Evolutionary conservation across 2,888 invertebrate genomes (phyloP), one percentile per base, ranked within the genome.

Genomic region (Ichneumon xanthorius): DNA sequence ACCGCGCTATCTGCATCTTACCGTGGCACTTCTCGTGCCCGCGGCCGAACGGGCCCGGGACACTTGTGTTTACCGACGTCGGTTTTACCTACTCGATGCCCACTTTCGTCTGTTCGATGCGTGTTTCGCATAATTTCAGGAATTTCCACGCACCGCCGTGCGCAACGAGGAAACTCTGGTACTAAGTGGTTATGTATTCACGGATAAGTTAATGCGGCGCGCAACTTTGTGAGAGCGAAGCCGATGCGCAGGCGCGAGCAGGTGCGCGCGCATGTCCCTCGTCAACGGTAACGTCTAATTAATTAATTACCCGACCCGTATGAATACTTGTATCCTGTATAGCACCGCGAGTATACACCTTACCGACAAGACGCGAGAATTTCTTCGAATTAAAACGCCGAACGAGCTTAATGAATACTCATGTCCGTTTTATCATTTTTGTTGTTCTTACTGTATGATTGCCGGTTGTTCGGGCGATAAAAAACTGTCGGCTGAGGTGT

Each of bases 271-370:
- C 75, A 71, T 82, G 68, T 76, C 67, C 76, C 77, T 82, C 79
- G 80, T 82, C 82, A 80, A 71, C 65, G 72, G 80, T 67, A 68
- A 40, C 82, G 76, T 82, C 71, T 85, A 85, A 85, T 85, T 85
- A 85, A 85, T 85, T 82, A 82, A 80, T 85, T 85, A 85, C 82
- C 55, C 53, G 65, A 65, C 80, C 76, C 50, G 80, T 77, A 85
- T 76, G 82, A 76, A 80, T 71, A 80, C 76, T 16, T 61, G 71
- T 40, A 77, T 58, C 73, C 37, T 80, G 67, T 80, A 71, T 84
- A 65, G 26, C 50, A 48, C 14, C 45, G 16, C 45, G 14, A 45
- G 45, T 16, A 3, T 45, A 45, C 45, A 45, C 45, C 45, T 45
- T 16, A 45, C 45, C 16, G 45, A 45, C 45, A 16, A 45, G 45